phyloP scores from a whole-genome alignment of 2,113 vertebrate species.

The Athene noctua region DNA sequence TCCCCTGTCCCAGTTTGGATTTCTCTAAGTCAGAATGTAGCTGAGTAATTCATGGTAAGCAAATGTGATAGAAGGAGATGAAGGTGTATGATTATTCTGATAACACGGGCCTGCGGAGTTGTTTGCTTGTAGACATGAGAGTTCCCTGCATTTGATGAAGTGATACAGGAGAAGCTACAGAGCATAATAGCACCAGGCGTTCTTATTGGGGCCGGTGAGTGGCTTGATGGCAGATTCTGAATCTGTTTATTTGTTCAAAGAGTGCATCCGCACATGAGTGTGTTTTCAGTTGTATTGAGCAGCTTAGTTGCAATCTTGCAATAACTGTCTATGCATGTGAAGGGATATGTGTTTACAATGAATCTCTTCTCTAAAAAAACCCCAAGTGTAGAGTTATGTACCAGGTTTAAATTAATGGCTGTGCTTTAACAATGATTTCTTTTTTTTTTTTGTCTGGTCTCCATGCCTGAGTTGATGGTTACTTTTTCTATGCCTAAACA shows the following conservation, averaged over 20 bases:
- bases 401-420: neutral
- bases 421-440: neutral
- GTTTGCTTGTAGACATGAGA: neutral
- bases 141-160: neutral
- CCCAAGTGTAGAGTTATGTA: neutral
- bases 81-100: neutral
- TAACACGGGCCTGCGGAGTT: neutral
- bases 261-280: fast-evolving
- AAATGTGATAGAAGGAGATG: neutral
- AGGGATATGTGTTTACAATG: neutral
- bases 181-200: neutral
- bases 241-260: neutral
- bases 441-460: neutral
- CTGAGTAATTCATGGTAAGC: neutral
- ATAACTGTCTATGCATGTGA: neutral
- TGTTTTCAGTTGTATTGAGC: neutral
- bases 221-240: neutral
- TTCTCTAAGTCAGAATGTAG: neutral
- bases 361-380: neutral
- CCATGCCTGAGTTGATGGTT: neutral
- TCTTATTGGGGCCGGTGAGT: neutral
- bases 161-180: neutral
- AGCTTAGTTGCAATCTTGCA: neutral
- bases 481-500: neutral
- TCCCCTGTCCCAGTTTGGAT: neutral